phyloP scores from a whole-genome alignment of 2,888 invertebrate species.

The Callyntrura sp. region DNA sequence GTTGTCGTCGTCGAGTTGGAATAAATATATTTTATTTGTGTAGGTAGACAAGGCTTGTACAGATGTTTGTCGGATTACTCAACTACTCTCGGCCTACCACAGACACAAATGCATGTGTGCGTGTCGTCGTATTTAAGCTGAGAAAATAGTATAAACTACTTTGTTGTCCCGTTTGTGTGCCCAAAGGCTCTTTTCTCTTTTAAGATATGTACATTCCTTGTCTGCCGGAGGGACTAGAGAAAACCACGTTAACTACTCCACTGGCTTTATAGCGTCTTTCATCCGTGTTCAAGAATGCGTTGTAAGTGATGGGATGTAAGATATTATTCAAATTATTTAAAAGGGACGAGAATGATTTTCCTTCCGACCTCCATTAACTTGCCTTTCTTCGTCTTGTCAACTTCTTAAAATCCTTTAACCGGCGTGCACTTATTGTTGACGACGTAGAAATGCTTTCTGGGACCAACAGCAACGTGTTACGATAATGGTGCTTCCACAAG shows the following conservation, averaged over 20 bases:
- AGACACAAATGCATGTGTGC: not conserved
- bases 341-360: slow-evolving; percentile 37
- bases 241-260: too few species aligned
- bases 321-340: slow-evolving; percentile 57
- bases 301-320: not conserved
- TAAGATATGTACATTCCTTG: not conserved
- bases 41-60: slow-evolving; percentile 2
- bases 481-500: too few species aligned
- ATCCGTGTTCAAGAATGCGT: slow-evolving; percentile 24
- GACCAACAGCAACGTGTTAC: too few species aligned
- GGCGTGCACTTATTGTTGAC: not conserved
- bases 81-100: not conserved
- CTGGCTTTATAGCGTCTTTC: not conserved
- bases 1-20: too few species aligned
- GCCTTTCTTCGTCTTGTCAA: not conserved
- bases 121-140: not conserved
- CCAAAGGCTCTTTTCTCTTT: slow-evolving; percentile 10
- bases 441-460: too few species aligned
- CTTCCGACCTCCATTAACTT: not conserved
- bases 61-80: slow-evolving; percentile 58
- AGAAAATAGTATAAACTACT: slow-evolving; percentile 9
- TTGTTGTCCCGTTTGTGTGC: not conserved
- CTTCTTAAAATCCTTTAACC: not conserved
- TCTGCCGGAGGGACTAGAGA: not conserved
- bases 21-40: slow-evolving; percentile 12